phyloP scores from a whole-genome alignment of 2,113 vertebrate genomes.

The Hippopotamus amphibius region DNA sequence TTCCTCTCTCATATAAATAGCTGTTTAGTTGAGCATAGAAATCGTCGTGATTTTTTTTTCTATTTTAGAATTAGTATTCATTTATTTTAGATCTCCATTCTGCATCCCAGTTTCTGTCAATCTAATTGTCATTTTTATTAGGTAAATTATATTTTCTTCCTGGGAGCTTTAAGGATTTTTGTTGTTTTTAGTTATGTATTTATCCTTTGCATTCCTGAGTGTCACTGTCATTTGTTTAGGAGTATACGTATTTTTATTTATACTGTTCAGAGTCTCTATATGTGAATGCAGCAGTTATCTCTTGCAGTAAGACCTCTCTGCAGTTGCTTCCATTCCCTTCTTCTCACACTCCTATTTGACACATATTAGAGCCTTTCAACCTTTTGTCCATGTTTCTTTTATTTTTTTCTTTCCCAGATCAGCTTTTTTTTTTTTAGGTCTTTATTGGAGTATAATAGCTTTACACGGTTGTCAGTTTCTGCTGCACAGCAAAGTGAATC shows the following conservation, averaged over 20 bases:
- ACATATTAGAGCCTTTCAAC: background rate
- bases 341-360: background rate
- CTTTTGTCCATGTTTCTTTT: too few species aligned
- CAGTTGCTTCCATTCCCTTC: background rate
- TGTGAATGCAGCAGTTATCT: background rate
- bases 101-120: background rate
- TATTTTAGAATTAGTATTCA: background rate
- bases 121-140: background rate
- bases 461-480: too few species aligned
- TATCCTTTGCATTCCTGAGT: background rate
- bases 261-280: background rate
- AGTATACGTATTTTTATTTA: slow-evolving; percentile 8
- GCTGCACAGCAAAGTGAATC: too few species aligned
- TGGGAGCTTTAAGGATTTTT: slow-evolving; percentile 2
- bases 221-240: background rate
- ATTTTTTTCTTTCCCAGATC: too few species aligned
- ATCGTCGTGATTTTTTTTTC: background rate
- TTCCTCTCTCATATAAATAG: background rate
- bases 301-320: background rate
- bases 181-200: background rate
- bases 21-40: background rate
- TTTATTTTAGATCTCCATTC: background rate
- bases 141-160: background rate
- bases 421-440: too few species aligned
- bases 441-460: too few species aligned